Evolutionary conservation across 2,797 vertebrate genomes (phyloP).

Genomic region (Arrhamphus sclerolepis): DNA sequence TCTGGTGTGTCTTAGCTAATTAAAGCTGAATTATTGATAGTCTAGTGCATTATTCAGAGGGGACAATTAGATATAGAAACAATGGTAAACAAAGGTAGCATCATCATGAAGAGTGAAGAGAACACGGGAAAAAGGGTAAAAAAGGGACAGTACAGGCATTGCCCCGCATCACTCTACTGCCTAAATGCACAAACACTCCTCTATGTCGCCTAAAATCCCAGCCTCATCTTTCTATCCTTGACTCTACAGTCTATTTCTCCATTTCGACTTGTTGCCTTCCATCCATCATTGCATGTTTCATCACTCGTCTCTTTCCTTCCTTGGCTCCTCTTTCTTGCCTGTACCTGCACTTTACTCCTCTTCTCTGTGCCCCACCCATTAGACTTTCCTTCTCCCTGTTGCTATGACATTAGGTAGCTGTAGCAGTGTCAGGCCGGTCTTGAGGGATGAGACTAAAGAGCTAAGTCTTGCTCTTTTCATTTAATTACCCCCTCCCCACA

Average conservation of each 20-base stretch:
- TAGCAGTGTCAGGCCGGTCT: conserved; percentile 68
- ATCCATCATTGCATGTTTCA: conserved; percentile 10
- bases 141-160: conserved; percentile 51
- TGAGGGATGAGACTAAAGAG: conserved; percentile 75
- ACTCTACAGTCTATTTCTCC: conserved; percentile 49
- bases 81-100: conserved; percentile 74
- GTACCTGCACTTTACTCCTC: conserved; percentile 58
- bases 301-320: conserved; percentile 16
- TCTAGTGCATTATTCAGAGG: conserved; percentile 78
- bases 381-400: conserved; percentile 73
- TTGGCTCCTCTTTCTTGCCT: conserved; percentile 23
- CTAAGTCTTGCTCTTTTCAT: conserved; percentile 77
- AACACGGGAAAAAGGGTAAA: conserved; percentile 11
- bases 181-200: conserved; percentile 14
- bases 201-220: conserved; percentile 47
- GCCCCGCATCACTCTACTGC: conserved; percentile 11
- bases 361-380: conserved; percentile 67
- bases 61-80: conserved; percentile 77
- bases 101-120: conserved; percentile 14
- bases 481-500: conserved; percentile 63
- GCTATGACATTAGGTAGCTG: conserved; percentile 79
- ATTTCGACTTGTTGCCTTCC: conserved; percentile 15
- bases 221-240: conserved; percentile 61
- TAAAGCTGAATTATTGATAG: conserved; percentile 83
- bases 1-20: conserved; percentile 77